Percentiles rank a stretch among this genome's conserved stretches.
These are phyloP conservation scores for Paramormyrops hopkinsi DNA, from an alignment of 2,797 vertebrate species.

Conservation along the genomic window DNA sequence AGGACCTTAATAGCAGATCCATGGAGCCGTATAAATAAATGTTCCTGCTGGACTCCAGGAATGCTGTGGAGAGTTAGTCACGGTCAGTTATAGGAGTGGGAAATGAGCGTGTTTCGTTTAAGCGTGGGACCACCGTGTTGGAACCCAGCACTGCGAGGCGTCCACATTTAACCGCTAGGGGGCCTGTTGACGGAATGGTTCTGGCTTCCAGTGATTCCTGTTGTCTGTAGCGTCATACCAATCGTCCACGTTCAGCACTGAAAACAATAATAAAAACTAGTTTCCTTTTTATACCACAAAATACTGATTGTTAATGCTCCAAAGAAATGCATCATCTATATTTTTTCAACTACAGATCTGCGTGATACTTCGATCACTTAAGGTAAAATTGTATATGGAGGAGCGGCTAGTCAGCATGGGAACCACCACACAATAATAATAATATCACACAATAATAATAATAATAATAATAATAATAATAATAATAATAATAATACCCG, in stretches of 20 bases:
- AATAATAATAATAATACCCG: background rate
- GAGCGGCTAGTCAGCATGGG: background rate
- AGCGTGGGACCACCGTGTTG: slow-evolving; percentile 68
- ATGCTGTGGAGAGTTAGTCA: slow-evolving; percentile 4
- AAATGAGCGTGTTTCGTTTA: slow-evolving; percentile 61
- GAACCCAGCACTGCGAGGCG: slow-evolving; percentile 28
- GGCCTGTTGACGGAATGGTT: slow-evolving; percentile 56
- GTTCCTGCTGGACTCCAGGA: background rate
- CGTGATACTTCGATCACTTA: background rate
- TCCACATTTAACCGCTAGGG: slow-evolving; percentile 42
- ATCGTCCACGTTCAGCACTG: background rate
- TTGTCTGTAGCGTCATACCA: slow-evolving; percentile 35
- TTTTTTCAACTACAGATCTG: background rate
- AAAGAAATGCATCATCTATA: background rate
- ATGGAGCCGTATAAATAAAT: background rate
- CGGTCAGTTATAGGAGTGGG: slow-evolving; percentile 19
- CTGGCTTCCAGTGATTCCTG: slow-evolving; percentile 42
- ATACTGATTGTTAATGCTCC: background rate
- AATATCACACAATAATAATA: background rate
- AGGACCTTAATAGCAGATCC: background rate
- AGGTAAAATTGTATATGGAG: background rate
- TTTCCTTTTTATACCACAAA: background rate
- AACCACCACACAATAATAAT: background rate
- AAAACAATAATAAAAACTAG: background rate
- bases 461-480: too few species aligned